A percentile compares a stretch with the other conserved stretches of the same genome.
Conservation (phyloP, 2,888 invertebrate species). For the Harpagoxenus sublaevis region DNA sequence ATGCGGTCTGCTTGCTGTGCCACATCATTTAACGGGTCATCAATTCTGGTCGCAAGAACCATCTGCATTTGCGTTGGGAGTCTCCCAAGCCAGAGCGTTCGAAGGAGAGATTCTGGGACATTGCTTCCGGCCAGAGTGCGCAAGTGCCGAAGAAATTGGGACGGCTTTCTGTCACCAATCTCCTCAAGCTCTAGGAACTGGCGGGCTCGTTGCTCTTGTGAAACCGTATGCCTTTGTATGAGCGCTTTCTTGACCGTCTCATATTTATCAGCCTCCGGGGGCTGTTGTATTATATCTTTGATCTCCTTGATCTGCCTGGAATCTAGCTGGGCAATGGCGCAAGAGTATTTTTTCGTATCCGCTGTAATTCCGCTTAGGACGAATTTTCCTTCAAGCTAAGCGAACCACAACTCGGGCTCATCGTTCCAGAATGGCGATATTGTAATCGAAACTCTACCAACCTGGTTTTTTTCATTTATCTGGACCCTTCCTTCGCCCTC, state of each 20-base stretch:
- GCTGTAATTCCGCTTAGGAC: conserved; percentile 61
- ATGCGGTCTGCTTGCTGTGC: background rate
- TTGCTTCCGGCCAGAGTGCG: conserved; percentile 61
- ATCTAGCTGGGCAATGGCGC: background rate
- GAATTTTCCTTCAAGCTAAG: conserved; percentile 76
- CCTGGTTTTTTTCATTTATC: background rate
- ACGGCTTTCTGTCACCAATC: conserved; percentile 69
- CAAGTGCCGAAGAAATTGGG: conserved; percentile 74
- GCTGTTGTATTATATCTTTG: background rate
- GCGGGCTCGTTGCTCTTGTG: conserved; percentile 57
- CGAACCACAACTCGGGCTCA: conserved; percentile 77
- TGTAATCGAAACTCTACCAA: conserved; percentile 44
- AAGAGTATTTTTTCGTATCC: conserved; percentile 71
- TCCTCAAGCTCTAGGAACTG: conserved; percentile 64
- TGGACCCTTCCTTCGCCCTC: no score
- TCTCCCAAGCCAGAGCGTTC: conserved; percentile 5
- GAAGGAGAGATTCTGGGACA: conserved; percentile 64
- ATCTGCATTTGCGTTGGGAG: background rate
- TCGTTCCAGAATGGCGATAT: conserved; percentile 74
- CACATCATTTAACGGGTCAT: background rate
- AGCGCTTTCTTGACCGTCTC: conserved; percentile 74
- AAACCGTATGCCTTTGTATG: conserved; percentile 65
- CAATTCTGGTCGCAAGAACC: background rate
- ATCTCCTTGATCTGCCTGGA: background rate
- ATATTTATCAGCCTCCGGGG: conserved; percentile 38